Conservation (phyloP, 2,797 vertebrate species). For the Propithecus perrieri region DNA sequence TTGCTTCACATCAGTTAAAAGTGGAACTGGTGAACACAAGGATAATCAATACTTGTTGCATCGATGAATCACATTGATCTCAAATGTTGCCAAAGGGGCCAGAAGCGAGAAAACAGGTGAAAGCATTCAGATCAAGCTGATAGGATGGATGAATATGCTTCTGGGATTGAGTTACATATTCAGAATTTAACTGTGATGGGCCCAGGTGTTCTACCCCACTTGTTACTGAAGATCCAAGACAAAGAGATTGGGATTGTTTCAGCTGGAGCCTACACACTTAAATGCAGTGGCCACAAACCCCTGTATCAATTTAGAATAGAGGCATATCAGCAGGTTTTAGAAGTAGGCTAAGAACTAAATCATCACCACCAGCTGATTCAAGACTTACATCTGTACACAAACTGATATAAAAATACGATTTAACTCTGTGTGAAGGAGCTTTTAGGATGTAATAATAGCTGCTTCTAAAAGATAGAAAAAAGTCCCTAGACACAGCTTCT, state of each 20-base stretch:
- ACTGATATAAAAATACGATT: background rate
- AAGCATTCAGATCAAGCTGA: background rate
- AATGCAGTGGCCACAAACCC: background rate
- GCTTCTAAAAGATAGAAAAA: background rate
- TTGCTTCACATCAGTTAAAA: background rate
- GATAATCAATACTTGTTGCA: background rate
- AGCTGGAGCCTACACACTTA: background rate
- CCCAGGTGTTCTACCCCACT: background rate
- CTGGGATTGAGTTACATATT: background rate
- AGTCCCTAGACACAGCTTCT: background rate
- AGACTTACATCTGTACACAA: background rate
- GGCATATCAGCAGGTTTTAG: slow-evolving; percentile 3
- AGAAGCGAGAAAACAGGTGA: background rate
- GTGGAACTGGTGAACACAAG: background rate
- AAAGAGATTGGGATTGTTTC: background rate
- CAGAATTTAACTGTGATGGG: background rate
- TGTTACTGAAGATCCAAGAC: background rate
- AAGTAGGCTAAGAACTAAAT: background rate
- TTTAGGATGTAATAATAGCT: background rate
- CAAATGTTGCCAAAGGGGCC: background rate
- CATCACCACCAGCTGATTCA: background rate
- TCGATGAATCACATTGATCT: background rate
- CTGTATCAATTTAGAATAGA: background rate
- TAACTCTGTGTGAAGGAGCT: background rate
- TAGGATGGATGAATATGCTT: background rate